Conservation (phyloP, 2,888 invertebrate species). For the Acanthosepion lycidas region DNA sequence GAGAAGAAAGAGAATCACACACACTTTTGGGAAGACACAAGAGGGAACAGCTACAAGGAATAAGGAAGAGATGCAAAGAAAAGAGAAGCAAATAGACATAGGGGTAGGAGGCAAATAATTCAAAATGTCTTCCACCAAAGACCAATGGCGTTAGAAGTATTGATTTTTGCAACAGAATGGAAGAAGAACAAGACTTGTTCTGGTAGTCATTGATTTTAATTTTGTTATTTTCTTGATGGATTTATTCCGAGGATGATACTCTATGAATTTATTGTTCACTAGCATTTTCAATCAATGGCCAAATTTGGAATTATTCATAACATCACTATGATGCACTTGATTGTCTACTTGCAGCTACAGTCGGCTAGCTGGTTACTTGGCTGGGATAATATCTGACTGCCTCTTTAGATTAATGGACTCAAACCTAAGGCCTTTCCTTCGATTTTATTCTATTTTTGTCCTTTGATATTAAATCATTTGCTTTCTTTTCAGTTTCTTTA, state of each 20-base stretch:
- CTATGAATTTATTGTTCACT: neutral
- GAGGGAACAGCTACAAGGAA: neutral
- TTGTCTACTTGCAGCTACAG: neutral
- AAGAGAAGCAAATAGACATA: neutral
- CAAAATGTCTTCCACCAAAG: conserved; percentile 33
- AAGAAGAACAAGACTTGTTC: neutral
- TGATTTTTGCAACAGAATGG: conserved; percentile 12
- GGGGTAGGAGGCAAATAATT: neutral
- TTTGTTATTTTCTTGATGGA: neutral
- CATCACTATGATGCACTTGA: neutral
- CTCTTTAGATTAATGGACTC: neutral
- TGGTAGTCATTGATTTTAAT: neutral
- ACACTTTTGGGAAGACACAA: neutral
- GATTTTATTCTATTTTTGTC: neutral
- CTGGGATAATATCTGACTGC: neutral
- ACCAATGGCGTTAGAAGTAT: conserved; percentile 12
- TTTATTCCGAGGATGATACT: conserved; percentile 16
- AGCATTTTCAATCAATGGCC: conserved; percentile 33
- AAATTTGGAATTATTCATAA: neutral
- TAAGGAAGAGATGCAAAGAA: neutral
- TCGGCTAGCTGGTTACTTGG: neutral
- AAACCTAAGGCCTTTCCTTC: neutral
- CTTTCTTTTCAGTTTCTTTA: neutral
- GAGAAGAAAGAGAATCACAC: neutral
- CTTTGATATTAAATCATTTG: neutral